phyloP scores from a whole-genome alignment of 1,140 invertebrate genomes.

The Maconellicoccus hirsutus region DNA sequence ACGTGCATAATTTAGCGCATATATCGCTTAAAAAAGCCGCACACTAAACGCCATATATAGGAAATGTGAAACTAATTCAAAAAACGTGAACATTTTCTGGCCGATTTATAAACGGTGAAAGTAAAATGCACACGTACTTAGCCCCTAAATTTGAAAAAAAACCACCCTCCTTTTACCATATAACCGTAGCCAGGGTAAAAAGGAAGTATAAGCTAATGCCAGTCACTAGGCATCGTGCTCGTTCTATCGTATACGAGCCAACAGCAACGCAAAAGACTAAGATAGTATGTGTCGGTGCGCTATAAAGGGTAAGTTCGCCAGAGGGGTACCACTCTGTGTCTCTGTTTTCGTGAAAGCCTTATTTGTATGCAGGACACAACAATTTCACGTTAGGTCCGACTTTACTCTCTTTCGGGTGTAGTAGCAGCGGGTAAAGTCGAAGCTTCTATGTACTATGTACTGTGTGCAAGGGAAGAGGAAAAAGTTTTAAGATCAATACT shows the following conservation, averaged over 20 bases:
- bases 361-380: slow-evolving; percentile 7
- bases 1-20: too few relatives aligned
- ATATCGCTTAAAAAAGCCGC: too few relatives aligned
- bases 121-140: neutral
- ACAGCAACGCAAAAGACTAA: neutral
- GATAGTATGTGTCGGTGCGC: neutral
- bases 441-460: neutral
- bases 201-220: neutral
- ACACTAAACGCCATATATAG: too few relatives aligned
- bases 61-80: slow-evolving; percentile 5
- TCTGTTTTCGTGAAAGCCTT: neutral
- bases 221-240: neutral
- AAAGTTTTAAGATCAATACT: slow-evolving; percentile 9
- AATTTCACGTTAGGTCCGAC: slow-evolving; percentile 7
- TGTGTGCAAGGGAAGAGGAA: neutral
- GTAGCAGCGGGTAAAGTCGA: neutral
- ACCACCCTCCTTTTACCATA: too few relatives aligned
- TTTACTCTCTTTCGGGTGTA: neutral
- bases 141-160: neutral
- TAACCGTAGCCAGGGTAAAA: neutral
- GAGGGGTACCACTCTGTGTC: neutral
- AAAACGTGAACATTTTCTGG: neutral
- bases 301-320: neutral
- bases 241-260: neutral
- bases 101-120: neutral